Evolutionary conservation across 2,888 invertebrate genomes (phyloP).

Genomic region (Patella depressa): DNA sequence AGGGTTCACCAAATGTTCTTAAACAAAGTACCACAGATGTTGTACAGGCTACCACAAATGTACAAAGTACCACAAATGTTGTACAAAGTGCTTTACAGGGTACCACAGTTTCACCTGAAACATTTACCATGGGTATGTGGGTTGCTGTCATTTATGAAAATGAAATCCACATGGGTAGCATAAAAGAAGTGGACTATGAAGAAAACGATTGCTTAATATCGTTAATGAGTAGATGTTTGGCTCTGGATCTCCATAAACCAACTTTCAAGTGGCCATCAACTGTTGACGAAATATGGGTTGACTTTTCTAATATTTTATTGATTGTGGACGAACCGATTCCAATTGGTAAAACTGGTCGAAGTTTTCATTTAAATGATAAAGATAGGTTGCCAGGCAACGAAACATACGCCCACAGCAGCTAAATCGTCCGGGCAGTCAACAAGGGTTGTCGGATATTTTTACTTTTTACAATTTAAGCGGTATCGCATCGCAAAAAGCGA

Average conservation of each 20-base stretch:
- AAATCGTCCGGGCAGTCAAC: too few species aligned
- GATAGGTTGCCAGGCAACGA: too few species aligned
- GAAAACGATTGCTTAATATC: constrained; percentile 1
- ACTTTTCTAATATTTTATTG: background rate
- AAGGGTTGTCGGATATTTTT: too few species aligned
- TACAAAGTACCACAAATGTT: too few species aligned
- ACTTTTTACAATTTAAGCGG: too few species aligned
- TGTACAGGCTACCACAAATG: background rate
- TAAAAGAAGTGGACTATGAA: background rate
- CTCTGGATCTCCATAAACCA: background rate
- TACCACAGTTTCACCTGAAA: too few species aligned
- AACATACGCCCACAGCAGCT: too few species aligned
- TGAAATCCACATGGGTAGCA: background rate
- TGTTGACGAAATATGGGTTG: background rate
- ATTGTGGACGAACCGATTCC: background rate
- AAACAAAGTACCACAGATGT: background rate
- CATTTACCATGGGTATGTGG: background rate
- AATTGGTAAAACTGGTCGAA: constrained; percentile 6
- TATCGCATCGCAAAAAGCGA: too few species aligned
- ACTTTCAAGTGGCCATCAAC: constrained; percentile 9
- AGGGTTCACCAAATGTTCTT: background rate
- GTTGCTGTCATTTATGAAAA: background rate
- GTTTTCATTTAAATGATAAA: background rate
- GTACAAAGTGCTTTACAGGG: too few species aligned
- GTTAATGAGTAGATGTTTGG: background rate